These are phyloP conservation scores for Melipona bicolor DNA, from an alignment of 2,888 invertebrate genomes.

Conservation along the genomic window DNA sequence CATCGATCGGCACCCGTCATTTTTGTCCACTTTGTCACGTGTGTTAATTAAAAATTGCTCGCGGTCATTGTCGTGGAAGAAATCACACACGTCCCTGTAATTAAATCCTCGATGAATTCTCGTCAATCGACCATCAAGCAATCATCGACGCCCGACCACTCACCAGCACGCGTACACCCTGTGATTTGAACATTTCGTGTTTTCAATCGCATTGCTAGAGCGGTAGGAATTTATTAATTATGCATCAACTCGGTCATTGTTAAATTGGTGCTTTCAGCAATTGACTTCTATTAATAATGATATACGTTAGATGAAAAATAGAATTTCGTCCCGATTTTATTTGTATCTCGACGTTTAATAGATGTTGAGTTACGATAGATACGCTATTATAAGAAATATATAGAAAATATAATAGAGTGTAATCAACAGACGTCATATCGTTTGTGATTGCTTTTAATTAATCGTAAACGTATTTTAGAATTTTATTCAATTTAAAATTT, in stretches of 20 bases:
- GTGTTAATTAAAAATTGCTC: slow-evolving; percentile 80
- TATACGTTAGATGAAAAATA: background rate
- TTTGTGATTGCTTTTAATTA: background rate
- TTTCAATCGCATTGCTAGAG: slow-evolving; percentile 23
- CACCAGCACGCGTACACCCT: slow-evolving; percentile 15
- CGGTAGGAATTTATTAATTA: slow-evolving; percentile 49
- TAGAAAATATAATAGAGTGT: background rate
- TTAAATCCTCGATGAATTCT: slow-evolving; percentile 75
- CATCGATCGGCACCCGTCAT: slow-evolving; percentile 71
- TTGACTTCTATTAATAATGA: slow-evolving; percentile 25
- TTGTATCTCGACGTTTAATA: background rate
- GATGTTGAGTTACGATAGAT: background rate
- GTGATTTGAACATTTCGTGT: slow-evolving; percentile 50
- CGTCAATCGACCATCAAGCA: slow-evolving; percentile 59
- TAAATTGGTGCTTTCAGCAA: slow-evolving; percentile 37
- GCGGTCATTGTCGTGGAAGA: slow-evolving; percentile 74
- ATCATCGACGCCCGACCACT: slow-evolving; percentile 51
- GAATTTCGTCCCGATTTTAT: background rate
- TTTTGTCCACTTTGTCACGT: slow-evolving; percentile 71
- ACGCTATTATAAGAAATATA: background rate
- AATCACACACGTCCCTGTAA: slow-evolving; percentile 72
- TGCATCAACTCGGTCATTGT: slow-evolving; percentile 33
- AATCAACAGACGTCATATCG: background rate
- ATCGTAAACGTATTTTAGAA: background rate
- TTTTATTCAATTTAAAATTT: background rate